Conservation (phyloP, 2,797 vertebrate genomes). For the Falco concolor region DNA sequence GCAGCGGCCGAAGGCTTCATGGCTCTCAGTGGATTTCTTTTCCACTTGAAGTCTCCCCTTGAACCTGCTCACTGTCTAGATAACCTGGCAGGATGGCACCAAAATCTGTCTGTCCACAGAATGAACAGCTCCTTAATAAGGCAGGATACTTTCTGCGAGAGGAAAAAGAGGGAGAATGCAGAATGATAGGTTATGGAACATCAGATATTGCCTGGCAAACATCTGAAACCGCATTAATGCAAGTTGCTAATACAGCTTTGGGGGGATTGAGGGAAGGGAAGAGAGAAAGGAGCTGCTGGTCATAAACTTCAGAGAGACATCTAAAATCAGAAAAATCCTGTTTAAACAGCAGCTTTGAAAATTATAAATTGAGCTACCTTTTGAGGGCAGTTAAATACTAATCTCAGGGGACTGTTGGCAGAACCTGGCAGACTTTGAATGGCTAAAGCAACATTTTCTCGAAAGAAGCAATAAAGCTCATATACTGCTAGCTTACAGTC, state of each 20-base stretch:
- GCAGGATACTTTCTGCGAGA: neutral
- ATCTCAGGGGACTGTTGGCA: neutral
- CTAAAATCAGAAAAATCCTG: constrained; percentile 17
- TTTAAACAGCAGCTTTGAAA: constrained; percentile 13
- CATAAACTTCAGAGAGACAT: neutral
- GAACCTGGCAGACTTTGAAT: neutral
- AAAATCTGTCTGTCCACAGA: neutral
- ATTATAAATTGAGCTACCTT: constrained; percentile 12
- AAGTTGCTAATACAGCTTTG: neutral
- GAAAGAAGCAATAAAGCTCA: neutral
- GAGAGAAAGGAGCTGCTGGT: neutral
- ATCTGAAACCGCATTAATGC: neutral
- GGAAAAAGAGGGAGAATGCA: neutral
- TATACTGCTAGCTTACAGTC: neutral
- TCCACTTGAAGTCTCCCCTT: neutral
- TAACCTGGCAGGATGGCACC: neutral
- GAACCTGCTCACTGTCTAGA: neutral
- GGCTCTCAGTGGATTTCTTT: neutral
- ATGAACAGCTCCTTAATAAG: neutral
- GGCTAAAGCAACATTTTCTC: neutral
- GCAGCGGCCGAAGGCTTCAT: neutral
- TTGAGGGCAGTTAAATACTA: neutral
- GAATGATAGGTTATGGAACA: rapidly evolving
- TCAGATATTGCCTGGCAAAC: neutral
- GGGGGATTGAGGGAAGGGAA: neutral